These are phyloP conservation scores for Sinocyclocheilus anophthalmus DNA, from an alignment of 2,113 vertebrate genomes.

Conservation along the genomic window DNA sequence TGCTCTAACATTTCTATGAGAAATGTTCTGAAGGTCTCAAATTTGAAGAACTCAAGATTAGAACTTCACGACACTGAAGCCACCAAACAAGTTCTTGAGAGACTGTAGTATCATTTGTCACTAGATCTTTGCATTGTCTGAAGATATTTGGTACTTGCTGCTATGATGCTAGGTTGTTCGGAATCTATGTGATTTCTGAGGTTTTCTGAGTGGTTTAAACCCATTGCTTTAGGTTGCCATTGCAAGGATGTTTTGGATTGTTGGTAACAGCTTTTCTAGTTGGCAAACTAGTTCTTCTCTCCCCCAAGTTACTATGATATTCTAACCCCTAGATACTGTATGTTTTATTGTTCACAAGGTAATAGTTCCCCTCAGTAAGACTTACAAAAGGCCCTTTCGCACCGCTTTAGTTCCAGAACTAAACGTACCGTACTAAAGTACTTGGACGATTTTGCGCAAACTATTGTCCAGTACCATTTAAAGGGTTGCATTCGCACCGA, in stretches of 20 bases:
- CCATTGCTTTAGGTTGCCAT: not conserved
- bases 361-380: not conserved
- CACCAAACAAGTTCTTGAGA: not conserved
- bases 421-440: too few species aligned
- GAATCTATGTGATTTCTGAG: not conserved
- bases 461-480: too few species aligned
- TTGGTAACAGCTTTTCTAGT: not conserved
- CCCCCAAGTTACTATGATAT: slow-evolving; percentile 6
- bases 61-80: not conserved
- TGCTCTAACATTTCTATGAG: too few species aligned
- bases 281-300: not conserved
- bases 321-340: not conserved
- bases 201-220: not conserved
- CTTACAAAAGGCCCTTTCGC: too few species aligned
- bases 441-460: too few species aligned
- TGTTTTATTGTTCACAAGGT: not conserved
- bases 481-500: too few species aligned
- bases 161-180: not conserved
- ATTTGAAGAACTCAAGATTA: not conserved
- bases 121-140: not conserved
- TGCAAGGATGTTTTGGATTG: not conserved
- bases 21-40: not conserved
- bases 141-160: not conserved
- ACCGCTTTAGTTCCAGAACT: too few species aligned
- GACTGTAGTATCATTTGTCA: not conserved